Evolutionary conservation across 2,888 invertebrate species (phyloP), one percentile per base, ranked within the genome.

Genomic region (Syrista parreyssii): DNA sequence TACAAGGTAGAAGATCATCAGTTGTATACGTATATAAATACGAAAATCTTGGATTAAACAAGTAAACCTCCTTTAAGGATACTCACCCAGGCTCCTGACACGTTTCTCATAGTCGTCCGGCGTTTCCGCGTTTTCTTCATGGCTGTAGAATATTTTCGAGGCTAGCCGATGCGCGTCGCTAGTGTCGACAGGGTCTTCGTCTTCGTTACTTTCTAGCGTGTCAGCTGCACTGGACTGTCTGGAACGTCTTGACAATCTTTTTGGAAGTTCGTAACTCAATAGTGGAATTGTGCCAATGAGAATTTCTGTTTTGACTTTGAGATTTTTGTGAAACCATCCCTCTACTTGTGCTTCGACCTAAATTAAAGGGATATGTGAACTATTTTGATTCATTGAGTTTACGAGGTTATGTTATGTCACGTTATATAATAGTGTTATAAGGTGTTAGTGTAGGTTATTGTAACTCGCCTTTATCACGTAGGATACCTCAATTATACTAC

Each of bases 241-340:
- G 23, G 55, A 55, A 55, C 55, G 23, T 23, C 55, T 55, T 55
- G 55, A 55, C 23, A 9, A 23, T 55, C 55, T 55, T 55, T 0
- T 55, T 9, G 77, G 75, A 30, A 74, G 55, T 68, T 77, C 77
- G 77, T 79, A 74, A 69, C 72, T 73, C 73, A 74, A 31, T 55
- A 81, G 68, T 68, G 82, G 78, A 36, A 79, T 75, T 32, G 79
- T 75, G 40, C 79, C 83, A 74, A 83, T 79, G 74, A 80, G 30
- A 68, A 77, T 69, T 34, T 75, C 76, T 72, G 75, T 77, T 72
- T 75, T 71, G 31, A 78, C 78, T 36, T 78, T 78, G 31, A 75
- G 78, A 33, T 78, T 78, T 68, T 78, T 78, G 55, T 75, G 72
- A n/a, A 71, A 78, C 78, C 78, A 78, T 31, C 78, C 78, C 35